phyloP scores from a whole-genome alignment of 2,797 vertebrate genomes.

The Saxicola maurus region DNA sequence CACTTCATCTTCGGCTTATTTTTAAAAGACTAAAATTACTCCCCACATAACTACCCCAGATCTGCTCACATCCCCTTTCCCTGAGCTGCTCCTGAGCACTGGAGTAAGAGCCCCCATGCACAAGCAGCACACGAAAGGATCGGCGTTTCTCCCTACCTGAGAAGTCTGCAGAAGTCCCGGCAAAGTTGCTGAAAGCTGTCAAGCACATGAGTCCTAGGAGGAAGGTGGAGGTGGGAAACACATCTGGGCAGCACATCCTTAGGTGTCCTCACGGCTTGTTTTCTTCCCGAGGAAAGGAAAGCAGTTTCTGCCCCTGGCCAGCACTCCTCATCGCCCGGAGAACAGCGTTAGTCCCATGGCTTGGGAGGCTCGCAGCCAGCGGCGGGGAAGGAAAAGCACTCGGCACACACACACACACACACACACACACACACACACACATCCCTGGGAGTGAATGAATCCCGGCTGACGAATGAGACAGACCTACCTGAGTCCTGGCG shows the following conservation, averaged over 20 bases:
- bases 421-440: conserved; percentile 13
- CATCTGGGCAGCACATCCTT: conserved; percentile 85
- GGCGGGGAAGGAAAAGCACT: conserved; percentile 25
- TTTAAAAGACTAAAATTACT: not conserved
- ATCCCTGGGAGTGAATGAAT: conserved; percentile 32
- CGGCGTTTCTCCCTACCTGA: conserved; percentile 74
- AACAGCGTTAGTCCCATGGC: conserved; percentile 66
- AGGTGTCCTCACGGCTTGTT: not conserved
- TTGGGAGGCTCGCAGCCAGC: conserved; percentile 5
- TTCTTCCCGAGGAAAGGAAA: conserved; percentile 8
- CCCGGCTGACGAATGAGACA: conserved; percentile 46
- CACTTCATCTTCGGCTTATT: not conserved
- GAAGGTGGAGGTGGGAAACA: conserved; percentile 71
- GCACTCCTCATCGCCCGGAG: conserved; percentile 32
- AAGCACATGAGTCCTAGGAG: conserved; percentile 80
- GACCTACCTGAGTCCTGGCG: conserved; percentile 73
- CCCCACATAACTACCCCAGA: not conserved
- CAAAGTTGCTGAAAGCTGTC: conserved; percentile 73
- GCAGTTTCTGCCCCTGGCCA: conserved; percentile 19
- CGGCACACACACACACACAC: not conserved
- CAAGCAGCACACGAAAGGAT: not conserved
- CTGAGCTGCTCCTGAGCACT: not conserved
- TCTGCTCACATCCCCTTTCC: not conserved
- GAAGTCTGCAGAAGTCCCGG: conserved; percentile 77
- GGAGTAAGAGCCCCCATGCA: not conserved